phyloP scores from a whole-genome alignment of 2,888 invertebrate genomes.

The Lithophane leautieri region DNA sequence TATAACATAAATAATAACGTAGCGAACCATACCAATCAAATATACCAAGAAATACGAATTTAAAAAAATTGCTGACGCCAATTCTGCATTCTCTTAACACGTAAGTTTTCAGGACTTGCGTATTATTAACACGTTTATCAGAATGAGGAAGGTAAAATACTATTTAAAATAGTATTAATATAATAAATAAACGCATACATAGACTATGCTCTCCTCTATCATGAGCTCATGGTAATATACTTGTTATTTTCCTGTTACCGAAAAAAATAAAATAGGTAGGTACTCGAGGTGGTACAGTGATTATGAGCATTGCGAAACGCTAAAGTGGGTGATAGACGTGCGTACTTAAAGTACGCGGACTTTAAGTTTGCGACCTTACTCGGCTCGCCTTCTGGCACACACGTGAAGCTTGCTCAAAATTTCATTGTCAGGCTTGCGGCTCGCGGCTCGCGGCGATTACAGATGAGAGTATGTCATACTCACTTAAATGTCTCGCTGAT shows the following conservation, averaged over 20 bases:
- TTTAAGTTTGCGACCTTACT: too few species aligned
- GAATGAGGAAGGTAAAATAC: constrained; percentile 40
- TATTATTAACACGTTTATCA: constrained; percentile 3
- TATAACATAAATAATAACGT: too few species aligned
- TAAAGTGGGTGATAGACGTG: too few species aligned
- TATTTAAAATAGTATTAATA: not conserved
- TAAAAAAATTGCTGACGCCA: not conserved
- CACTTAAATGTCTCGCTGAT: too few species aligned
- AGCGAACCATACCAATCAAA: not conserved
- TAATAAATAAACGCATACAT: constrained; percentile 3
- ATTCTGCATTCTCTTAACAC: not conserved
- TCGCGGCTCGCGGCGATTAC: too few species aligned
- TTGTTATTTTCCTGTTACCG: constrained; percentile 24
- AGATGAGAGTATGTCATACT: too few species aligned
- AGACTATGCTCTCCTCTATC: not conserved
- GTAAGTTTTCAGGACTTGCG: not conserved
- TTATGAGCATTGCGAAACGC: not conserved
- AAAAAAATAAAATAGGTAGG: constrained; percentile 1
- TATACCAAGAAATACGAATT: not conserved
- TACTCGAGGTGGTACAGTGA: not conserved
- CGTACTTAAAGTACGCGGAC: too few species aligned
- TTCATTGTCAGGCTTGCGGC: too few species aligned
- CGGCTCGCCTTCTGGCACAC: too few species aligned
- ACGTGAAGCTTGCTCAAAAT: too few species aligned
- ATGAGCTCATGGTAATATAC: not conserved